phyloP scores from a whole-genome alignment of 2,797 vertebrate genomes.

The Sebastiscus tertius region DNA sequence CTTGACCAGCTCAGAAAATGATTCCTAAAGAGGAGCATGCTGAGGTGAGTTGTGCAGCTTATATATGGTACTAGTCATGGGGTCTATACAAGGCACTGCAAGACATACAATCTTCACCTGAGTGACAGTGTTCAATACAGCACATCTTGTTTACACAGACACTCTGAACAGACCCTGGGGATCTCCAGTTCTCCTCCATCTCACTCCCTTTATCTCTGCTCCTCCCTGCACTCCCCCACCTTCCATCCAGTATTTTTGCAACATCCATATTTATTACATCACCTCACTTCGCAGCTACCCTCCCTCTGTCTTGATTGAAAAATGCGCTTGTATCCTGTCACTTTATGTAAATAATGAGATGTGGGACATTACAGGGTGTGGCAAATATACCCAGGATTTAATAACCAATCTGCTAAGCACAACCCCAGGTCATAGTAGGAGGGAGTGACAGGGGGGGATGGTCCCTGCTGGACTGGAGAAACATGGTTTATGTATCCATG shows the following conservation, averaged over 20 bases:
- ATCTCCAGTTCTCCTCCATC: slow-evolving; percentile 15
- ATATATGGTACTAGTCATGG: not conserved
- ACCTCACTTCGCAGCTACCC: slow-evolving; percentile 22
- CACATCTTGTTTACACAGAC: slow-evolving; percentile 51
- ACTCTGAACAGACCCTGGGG: slow-evolving; percentile 37
- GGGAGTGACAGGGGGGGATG: slow-evolving; percentile 12
- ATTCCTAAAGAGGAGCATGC: slow-evolving; percentile 12
- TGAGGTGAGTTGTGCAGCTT: not conserved
- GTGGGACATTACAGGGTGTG: slow-evolving; percentile 44
- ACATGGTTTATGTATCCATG: slow-evolving; percentile 34
- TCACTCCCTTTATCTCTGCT: slow-evolving; percentile 19
- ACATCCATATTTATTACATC: slow-evolving; percentile 67
- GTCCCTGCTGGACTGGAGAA: slow-evolving; percentile 18
- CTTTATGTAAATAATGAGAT: slow-evolving; percentile 64
- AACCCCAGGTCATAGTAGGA: slow-evolving; percentile 44
- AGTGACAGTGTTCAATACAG: slow-evolving; percentile 55
- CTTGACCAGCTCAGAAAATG: slow-evolving; percentile 9
- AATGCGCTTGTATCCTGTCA: slow-evolving; percentile 57
- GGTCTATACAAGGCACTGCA: not conserved
- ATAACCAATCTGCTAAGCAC: slow-evolving; percentile 62
- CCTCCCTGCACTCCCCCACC: not conserved
- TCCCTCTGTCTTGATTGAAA: slow-evolving; percentile 39
- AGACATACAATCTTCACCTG: slow-evolving; percentile 31
- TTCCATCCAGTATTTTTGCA: slow-evolving; percentile 16
- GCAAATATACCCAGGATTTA: slow-evolving; percentile 53